phyloP scores from a whole-genome alignment of 2,113 vertebrate genomes.

The Daboia siamensis region DNA sequence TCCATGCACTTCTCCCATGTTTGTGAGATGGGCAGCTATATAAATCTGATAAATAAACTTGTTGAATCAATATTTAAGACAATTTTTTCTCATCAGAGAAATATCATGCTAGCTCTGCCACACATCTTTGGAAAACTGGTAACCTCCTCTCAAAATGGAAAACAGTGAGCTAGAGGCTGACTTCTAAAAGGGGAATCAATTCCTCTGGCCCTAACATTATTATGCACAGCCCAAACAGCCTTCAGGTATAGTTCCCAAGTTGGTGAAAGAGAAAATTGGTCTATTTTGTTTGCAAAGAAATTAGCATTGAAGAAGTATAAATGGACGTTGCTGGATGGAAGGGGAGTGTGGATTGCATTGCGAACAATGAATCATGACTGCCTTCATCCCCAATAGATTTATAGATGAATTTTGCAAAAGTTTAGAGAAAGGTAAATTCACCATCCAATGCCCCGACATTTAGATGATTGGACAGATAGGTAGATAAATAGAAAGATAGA shows the following conservation, averaged over 20 bases:
- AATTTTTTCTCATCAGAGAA: neutral
- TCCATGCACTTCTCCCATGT: neutral
- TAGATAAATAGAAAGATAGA: constrained; percentile 62
- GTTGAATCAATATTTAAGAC: neutral
- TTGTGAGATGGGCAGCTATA: neutral
- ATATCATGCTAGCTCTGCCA: neutral
- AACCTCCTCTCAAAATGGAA: neutral
- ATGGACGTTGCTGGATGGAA: neutral
- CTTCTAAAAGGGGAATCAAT: neutral
- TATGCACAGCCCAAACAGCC: neutral
- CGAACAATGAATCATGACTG: constrained; percentile 30
- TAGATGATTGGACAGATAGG: constrained; percentile 62
- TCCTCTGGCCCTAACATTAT: neutral
- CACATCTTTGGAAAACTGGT: neutral
- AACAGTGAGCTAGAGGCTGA: neutral
- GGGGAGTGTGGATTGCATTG: neutral
- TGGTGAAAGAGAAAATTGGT: constrained; percentile 2
- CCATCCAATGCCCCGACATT: constrained; percentile 41
- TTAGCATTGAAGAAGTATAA: constrained; percentile 28
- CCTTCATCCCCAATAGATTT: constrained; percentile 31
- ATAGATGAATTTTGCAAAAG: constrained; percentile 36
- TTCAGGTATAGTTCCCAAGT: neutral
- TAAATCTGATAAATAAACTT: neutral
- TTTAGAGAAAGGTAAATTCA: constrained; percentile 42
- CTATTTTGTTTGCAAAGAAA: constrained; percentile 23